These are phyloP conservation scores for Varroa destructor DNA, from an alignment of 1,140 invertebrate species.

Conservation along the genomic window DNA sequence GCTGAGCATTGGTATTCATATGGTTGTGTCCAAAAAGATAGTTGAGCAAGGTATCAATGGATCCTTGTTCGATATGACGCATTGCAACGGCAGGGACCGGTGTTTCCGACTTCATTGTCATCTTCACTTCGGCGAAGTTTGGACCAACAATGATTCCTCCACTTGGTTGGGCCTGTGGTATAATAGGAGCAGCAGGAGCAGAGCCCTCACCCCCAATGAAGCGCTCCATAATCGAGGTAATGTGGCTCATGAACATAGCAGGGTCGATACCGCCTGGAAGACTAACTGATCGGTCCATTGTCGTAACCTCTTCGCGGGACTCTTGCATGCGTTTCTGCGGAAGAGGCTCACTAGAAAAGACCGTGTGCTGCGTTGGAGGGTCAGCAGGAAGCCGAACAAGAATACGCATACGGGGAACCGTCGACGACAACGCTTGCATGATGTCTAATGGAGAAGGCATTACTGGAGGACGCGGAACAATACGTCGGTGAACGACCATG, in stretches of 20 bases:
- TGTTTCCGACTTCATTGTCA: slow-evolving; percentile 19
- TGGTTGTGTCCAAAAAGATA: slow-evolving; percentile 14
- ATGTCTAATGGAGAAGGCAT: not conserved
- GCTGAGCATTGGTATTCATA: not conserved
- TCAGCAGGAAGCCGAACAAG: slow-evolving; percentile 1
- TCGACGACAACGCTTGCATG: slow-evolving; percentile 7
- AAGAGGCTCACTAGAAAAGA: not conserved
- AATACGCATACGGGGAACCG: slow-evolving; percentile 1
- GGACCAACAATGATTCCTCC: slow-evolving; percentile 5
- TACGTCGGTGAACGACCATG: slow-evolving; percentile 13
- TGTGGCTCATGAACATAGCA: slow-evolving; percentile 24
- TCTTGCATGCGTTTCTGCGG: too few relatives aligned
- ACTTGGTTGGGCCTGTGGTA: not conserved
- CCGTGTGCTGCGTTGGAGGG: not conserved
- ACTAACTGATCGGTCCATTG: too few relatives aligned
- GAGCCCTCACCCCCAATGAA: not conserved
- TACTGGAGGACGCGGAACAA: not conserved
- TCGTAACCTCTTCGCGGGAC: too few relatives aligned
- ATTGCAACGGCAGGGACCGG: slow-evolving; percentile 8
- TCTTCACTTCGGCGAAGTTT: slow-evolving; percentile 21
- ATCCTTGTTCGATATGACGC: slow-evolving; percentile 25
- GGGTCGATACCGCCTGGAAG: not conserved
- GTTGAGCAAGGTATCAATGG: slow-evolving; percentile 4
- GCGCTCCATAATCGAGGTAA: slow-evolving; percentile 19
- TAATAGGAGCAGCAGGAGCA: not conserved